Percentiles rank a stretch among this genome's conserved stretches.
Evolutionary conservation across 1,140 invertebrate species (phyloP).

Genomic region (Magallana angulata): DNA sequence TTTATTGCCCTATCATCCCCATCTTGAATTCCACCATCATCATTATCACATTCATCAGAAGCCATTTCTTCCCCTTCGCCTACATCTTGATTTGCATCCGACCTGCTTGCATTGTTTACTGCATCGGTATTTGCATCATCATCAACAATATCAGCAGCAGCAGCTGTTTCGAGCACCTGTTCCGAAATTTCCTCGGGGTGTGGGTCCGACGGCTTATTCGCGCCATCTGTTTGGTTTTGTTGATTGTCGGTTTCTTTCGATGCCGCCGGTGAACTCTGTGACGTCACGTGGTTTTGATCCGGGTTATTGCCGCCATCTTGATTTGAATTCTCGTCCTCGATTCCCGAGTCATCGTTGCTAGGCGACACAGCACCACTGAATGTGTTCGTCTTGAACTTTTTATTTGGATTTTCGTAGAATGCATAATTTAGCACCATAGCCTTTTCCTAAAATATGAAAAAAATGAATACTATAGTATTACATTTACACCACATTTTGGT

Average conservation of each 20-base stretch:
- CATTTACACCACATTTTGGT: too few species aligned
- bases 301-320: slow-evolving; percentile 18
- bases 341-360: slow-evolving; percentile 41
- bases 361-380: slow-evolving; percentile 19
- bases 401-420: slow-evolving; percentile 58
- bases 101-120: not conserved
- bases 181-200: not conserved
- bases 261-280: not conserved
- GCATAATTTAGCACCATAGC: slow-evolving; percentile 56
- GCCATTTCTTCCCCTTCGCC: not conserved
- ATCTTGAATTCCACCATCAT: not conserved
- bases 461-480: too few species aligned
- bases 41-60: not conserved
- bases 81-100: not conserved
- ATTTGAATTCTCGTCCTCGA: slow-evolving; percentile 33
- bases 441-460: slow-evolving; percentile 39
- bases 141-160: not conserved
- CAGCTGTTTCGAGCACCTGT: not conserved
- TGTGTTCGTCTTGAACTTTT: slow-evolving; percentile 40
- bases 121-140: not conserved
- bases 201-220: not conserved
- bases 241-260: not conserved
- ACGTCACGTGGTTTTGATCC: slow-evolving; percentile 6
- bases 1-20: not conserved
- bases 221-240: not conserved